Evolutionary conservation across 2,797 vertebrate species (phyloP).

Genomic region (Saxicola maurus): DNA sequence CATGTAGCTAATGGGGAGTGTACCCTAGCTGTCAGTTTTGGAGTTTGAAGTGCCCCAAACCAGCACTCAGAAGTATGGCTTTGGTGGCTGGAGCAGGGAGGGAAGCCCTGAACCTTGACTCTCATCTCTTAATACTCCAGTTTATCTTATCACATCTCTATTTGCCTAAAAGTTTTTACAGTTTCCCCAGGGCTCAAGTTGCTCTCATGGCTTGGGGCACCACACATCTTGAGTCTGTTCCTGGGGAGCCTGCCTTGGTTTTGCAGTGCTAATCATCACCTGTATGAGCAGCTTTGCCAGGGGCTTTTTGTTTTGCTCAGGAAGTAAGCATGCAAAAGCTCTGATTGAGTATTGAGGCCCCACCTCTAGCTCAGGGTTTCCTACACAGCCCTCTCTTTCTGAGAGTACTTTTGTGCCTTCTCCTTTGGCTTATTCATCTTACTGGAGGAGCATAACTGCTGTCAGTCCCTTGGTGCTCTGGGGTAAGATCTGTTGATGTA

Average conservation of each 20-base stretch:
- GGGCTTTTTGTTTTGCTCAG: not conserved
- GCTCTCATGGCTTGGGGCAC: not conserved
- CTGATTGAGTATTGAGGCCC: not conserved
- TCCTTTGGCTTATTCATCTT: not conserved
- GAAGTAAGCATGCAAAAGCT: not conserved
- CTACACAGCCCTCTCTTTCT: not conserved
- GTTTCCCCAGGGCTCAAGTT: not conserved
- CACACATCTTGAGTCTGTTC: not conserved
- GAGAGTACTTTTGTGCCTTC: not conserved
- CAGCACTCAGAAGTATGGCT: not conserved
- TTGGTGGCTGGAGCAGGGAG: not conserved
- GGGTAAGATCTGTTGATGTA: not conserved
- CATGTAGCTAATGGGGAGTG: accelerated
- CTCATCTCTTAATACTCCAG: not conserved
- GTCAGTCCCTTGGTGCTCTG: not conserved
- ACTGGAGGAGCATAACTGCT: not conserved
- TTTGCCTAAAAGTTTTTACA: not conserved
- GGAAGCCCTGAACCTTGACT: not conserved
- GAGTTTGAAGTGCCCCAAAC: not conserved
- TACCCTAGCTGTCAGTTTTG: not conserved
- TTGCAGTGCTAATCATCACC: not conserved
- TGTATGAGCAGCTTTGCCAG: not conserved
- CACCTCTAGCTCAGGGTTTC: not conserved
- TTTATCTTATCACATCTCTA: not conserved
- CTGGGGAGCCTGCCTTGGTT: not conserved